Conservation (phyloP, 1,140 invertebrate genomes). For the Sinella curviseta region DNA sequence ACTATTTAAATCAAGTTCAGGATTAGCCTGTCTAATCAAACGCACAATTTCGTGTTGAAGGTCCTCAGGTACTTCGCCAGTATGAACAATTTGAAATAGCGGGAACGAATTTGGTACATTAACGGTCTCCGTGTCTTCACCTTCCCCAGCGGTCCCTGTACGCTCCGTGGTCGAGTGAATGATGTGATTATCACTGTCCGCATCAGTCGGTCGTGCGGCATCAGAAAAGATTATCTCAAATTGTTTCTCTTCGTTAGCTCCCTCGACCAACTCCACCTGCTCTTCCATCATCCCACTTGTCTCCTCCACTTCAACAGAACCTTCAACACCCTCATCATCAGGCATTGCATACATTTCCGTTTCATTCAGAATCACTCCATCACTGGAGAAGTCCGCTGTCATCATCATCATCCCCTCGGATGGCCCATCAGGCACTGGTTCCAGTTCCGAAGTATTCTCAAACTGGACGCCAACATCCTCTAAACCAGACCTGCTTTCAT, state of each 20-base stretch:
- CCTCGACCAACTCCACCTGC: too few relatives aligned
- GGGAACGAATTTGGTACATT: not conserved
- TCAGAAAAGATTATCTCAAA: slow-evolving; percentile 21
- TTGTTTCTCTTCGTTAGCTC: not conserved
- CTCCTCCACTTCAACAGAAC: too few relatives aligned
- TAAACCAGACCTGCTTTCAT: too few relatives aligned
- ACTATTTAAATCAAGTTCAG: slow-evolving; percentile 8
- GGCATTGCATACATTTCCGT: too few relatives aligned
- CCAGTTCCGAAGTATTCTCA: too few relatives aligned
- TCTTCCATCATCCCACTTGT: not conserved
- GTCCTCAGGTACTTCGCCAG: slow-evolving; percentile 10
- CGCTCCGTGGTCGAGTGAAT: not conserved
- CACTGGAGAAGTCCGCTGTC: not conserved
- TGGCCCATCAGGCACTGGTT: not conserved
- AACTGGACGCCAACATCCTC: too few relatives aligned
- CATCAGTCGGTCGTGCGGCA: not conserved
- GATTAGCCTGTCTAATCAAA: slow-evolving; percentile 2
- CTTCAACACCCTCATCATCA: too few relatives aligned
- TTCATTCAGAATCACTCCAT: too few relatives aligned
- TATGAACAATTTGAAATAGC: not conserved
- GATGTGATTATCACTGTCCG: not conserved
- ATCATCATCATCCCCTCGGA: not conserved
- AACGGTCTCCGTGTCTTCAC: not conserved
- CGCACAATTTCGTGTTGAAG: not conserved
- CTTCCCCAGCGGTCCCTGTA: not conserved